Evolutionary conservation across 2,888 invertebrate genomes (phyloP), one percentile per base, ranked within the genome.

Genomic region (Loripinus fragilis): DNA sequence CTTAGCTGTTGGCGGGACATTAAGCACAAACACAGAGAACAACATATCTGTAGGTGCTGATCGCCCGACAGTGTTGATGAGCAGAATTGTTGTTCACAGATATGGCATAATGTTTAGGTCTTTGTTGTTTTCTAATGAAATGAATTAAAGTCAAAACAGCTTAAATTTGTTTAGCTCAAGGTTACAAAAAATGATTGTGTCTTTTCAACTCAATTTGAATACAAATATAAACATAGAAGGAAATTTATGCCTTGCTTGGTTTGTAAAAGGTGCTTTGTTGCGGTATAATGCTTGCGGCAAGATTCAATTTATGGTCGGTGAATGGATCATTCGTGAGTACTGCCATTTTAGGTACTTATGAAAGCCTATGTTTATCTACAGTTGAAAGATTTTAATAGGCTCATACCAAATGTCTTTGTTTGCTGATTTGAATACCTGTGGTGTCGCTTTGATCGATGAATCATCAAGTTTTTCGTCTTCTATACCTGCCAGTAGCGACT

Each of bases 361-460:
- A 52, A 52, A 52, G 52, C 52, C 52, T 52, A 52, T 52, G n/a
- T 52, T 52, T 52, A 52, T 52, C 52, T 52, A 52, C 52, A 52
- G 20, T 52, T 25, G 20, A 52, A 52, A 52, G 52, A 52, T 52
- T 52, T 52, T 52, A 25, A 52, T 52, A 52, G 25, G 52, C 23
- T 25, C 7, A 15, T 52, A 52, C 25, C 25, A 52, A 52, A 3
- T 25, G 25, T 23, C 52, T 25, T 52, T 52, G 52, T 52, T 8
- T 5, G 52, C 25, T n/a, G 52, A 52, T 25, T 45, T 52, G 52
- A 52, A 52, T 52, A 25, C 52, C 52, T 52, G 52, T 52, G 52
- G 52, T 7, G 52, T 7, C 7, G 52, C 52, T 52, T 52, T 52
- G 52, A 52, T 52, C 52, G 25, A 52, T 52, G 52, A 52, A 52